Conservation (phyloP, 2,888 invertebrate genomes). For the Ichneumoninae sp. region DNA sequence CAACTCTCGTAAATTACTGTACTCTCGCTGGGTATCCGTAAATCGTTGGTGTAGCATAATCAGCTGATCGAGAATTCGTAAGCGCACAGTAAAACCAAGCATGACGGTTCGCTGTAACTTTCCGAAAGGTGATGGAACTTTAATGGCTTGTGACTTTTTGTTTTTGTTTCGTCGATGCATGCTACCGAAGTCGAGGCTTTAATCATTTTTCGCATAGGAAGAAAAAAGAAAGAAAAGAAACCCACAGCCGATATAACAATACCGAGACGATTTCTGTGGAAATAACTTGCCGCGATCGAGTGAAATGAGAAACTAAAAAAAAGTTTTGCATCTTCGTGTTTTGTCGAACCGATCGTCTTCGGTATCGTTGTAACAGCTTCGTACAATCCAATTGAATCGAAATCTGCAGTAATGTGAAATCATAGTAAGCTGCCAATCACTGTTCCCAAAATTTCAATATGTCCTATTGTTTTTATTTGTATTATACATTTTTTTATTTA, state of each 20-base stretch:
- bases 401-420: background rate
- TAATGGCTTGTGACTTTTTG: background rate
- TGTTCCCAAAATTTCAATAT: background rate
- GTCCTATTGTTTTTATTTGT: background rate
- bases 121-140: background rate
- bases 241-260: background rate
- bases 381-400: background rate
- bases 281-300: background rate
- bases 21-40: conserved; percentile 4
- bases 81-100: background rate
- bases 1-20: conserved; percentile 1
- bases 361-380: background rate
- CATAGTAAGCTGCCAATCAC: conserved; percentile 12
- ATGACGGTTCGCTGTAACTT: background rate
- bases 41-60: conserved; percentile 2
- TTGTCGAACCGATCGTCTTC: background rate
- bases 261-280: background rate
- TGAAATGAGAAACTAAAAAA: background rate
- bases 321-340: background rate
- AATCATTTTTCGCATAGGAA: conserved; percentile 5
- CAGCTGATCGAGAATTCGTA: background rate
- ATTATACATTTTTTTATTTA: background rate
- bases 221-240: background rate
- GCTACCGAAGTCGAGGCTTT: background rate
- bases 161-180: background rate